A percentile compares a stretch with the other conserved stretches of the same genome.
phyloP scores from a whole-genome alignment of 2,888 invertebrate genomes.

The Eueremaeus valkanovi region DNA sequence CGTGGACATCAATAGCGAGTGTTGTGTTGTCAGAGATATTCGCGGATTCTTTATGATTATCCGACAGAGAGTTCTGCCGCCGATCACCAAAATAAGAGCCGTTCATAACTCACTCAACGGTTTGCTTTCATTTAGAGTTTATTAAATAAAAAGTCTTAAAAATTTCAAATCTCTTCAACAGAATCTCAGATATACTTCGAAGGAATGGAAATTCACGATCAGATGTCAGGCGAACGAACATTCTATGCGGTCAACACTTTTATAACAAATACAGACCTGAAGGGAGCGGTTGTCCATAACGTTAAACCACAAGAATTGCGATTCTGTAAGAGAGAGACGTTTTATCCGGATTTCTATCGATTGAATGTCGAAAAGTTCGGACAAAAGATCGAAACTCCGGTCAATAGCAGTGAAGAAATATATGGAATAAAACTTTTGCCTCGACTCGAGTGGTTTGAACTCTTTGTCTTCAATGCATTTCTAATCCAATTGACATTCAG shows the following conservation, averaged over 20 bases:
- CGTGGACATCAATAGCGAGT: neutral
- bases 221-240: neutral
- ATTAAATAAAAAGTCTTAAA: neutral
- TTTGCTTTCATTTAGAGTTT: neutral
- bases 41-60: neutral
- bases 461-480: neutral
- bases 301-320: neutral
- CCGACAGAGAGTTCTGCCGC: neutral
- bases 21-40: neutral
- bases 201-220: neutral
- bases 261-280: neutral
- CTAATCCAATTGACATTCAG: neutral
- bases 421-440: neutral
- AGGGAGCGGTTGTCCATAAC: neutral
- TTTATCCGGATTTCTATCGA: neutral
- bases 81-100: conserved; percentile 16
- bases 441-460: conserved; percentile 1
- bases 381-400: neutral
- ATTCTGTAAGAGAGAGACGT: neutral
- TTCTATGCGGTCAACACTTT: neutral
- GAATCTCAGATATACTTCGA: conserved; percentile 11
- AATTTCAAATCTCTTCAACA: neutral
- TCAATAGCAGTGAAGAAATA: neutral
- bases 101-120: neutral
- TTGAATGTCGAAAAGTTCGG: neutral